Evolutionary conservation across 1,140 invertebrate species (phyloP).

Genomic region (Drosophila pachea): DNA sequence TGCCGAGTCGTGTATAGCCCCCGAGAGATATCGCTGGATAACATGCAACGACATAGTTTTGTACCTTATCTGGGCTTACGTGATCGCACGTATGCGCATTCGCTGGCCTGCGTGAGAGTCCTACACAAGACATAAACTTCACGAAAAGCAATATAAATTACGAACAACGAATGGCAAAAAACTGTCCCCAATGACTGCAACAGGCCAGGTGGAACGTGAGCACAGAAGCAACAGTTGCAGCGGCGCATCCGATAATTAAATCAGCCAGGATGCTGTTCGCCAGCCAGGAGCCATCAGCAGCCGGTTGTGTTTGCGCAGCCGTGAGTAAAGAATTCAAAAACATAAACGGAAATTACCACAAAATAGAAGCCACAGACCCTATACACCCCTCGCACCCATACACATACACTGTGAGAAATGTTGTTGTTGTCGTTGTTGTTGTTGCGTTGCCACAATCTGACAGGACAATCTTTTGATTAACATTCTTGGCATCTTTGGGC

Average conservation of each 20-base stretch:
- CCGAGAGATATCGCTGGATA: constrained; percentile 30
- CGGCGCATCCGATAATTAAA: constrained; percentile 71
- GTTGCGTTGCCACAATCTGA: constrained; percentile 60
- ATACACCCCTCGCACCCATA: constrained; percentile 27
- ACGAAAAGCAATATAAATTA: constrained; percentile 31
- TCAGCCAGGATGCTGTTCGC: constrained; percentile 35
- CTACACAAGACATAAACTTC: constrained; percentile 66
- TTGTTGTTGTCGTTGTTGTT: constrained; percentile 49
- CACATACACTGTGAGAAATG: constrained; percentile 20
- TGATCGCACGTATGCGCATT: constrained; percentile 73
- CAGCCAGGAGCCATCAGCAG: constrained; percentile 51
- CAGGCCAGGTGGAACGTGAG: constrained; percentile 55
- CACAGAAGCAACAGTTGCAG: constrained; percentile 57
- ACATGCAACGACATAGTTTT: constrained; percentile 46
- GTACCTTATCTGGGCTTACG: constrained; percentile 58
- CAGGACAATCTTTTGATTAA: constrained; percentile 77
- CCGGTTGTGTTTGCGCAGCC: constrained; percentile 73
- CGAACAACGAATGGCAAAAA: constrained; percentile 4
- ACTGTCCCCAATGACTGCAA: constrained; percentile 5
- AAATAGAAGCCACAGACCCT: constrained; percentile 72
- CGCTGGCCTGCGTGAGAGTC: constrained; percentile 69
- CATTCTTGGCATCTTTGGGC: constrained; percentile 73
- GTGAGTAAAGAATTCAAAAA: constrained; percentile 78
- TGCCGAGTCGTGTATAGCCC: constrained; percentile 7
- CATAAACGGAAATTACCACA: constrained; percentile 78